Evolutionary conservation across 53 echinoderm and acorn worm genomes (phyloP).

Genomic region (Holothuria scabra): DNA sequence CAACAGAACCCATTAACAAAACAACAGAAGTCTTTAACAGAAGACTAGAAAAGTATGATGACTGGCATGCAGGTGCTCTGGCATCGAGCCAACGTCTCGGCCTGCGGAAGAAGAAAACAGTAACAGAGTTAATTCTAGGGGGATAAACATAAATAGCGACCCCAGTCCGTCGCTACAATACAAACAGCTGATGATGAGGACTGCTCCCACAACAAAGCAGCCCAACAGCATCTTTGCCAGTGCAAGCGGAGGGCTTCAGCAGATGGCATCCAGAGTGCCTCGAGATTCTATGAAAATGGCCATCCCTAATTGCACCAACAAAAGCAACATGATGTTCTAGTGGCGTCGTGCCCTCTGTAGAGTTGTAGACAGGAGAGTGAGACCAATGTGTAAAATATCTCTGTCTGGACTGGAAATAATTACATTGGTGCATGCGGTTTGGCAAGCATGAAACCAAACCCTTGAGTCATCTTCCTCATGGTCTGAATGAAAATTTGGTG

Average conservation of each 20-base stretch:
- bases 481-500: slow-evolving; percentile 5
- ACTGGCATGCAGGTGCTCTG: too few relatives aligned
- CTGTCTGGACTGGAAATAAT: too few relatives aligned
- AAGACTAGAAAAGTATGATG: too few relatives aligned
- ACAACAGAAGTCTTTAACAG: too few relatives aligned
- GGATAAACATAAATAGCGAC: too few relatives aligned
- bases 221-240: slow-evolving; percentile 29
- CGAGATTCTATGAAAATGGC: slow-evolving; percentile 49
- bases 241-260: slow-evolving; percentile 28
- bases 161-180: too few relatives aligned
- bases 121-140: too few relatives aligned
- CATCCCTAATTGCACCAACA: slow-evolving; percentile 13
- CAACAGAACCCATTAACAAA: too few relatives aligned
- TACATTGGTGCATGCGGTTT: slow-evolving; percentile 10
- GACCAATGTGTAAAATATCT: too few relatives aligned
- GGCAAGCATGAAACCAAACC: slow-evolving; percentile 56
- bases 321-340: slow-evolving; percentile 36
- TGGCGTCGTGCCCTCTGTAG: not conserved
- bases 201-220: slow-evolving; percentile 29
- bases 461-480: slow-evolving; percentile 63
- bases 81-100: too few relatives aligned
- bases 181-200: not conserved
- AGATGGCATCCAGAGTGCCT: slow-evolving; percentile 52
- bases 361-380: slow-evolving; percentile 2
- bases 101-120: too few relatives aligned